Base-by-base conservation (phyloP, 2,888 invertebrate species). In the Tachina fera region DNA sequence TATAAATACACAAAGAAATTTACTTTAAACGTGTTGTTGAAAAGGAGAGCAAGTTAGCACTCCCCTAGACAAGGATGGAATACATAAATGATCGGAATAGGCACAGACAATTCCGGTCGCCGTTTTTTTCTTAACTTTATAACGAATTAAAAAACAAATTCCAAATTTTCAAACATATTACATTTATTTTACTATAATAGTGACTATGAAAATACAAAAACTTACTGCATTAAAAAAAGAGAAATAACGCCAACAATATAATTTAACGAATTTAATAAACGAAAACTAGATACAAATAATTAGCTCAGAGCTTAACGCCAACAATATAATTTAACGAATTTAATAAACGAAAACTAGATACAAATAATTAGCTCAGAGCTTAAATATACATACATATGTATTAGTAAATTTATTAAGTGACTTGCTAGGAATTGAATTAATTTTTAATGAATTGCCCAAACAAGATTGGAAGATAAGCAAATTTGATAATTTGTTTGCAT, bases 11-110 rank as follows among this genome's bases (percentile, higher is more conserved):
- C 10, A 1, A 11, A 3, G 0, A 31, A 75, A 6, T 0, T 5
- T 10, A 0, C 11, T 0, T 0, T 0, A 0, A 0, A 4, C 0
- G 0, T 97, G 97, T 97, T 96, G 96, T 97, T 97, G 97, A 96
- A 97, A 97, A 98, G 98, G 98, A 98, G 98, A 98, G 98, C 96
- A 94, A 96, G 96, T 96, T 96, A 96, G 96, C 96, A 96, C 96
- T 96, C 96, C 96, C 96, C 97, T 98, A 96, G 97, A 97, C 97
- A 97, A 98, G 97, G 97, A 96, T 96, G 97, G 97, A 96, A 88
- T 94, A 95, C 94, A 95, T 92, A 95, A 93, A 94, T 84, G 89
- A 87, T 87, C 86, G 91, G 90, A 88, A 89, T 88, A 65, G 92
- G 92, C 92, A 92, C 91, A 91, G 91, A 92, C 90, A 89, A 91